Conservation (phyloP, 2,797 vertebrate genomes). For the Labroides dimidiatus region DNA sequence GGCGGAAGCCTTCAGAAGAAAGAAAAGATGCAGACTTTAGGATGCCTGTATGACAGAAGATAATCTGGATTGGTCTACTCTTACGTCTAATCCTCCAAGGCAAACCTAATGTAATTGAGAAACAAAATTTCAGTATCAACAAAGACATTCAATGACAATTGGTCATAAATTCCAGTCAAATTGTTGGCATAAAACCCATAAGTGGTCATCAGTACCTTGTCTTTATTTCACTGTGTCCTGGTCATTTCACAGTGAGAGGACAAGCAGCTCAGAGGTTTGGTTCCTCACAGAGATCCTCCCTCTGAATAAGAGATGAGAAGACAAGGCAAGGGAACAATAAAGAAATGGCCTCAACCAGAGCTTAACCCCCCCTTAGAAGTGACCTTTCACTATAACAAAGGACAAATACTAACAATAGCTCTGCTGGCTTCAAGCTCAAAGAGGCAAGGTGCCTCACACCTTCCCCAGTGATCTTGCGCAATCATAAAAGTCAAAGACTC, state of each 20-base stretch:
- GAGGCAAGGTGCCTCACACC: slow-evolving; percentile 66
- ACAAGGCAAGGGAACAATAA: slow-evolving; percentile 39
- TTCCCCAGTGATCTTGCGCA: slow-evolving; percentile 52
- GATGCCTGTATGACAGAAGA: slow-evolving; percentile 14
- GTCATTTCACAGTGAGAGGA: slow-evolving; percentile 7
- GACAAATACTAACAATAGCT: slow-evolving; percentile 66
- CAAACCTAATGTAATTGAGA: neutral
- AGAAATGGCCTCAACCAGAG: slow-evolving; percentile 23
- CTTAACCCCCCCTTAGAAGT: slow-evolving; percentile 60
- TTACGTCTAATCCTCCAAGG: neutral
- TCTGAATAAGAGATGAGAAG: slow-evolving; percentile 52
- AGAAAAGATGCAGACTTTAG: slow-evolving; percentile 5
- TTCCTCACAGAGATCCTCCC: slow-evolving; percentile 25
- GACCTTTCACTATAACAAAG: slow-evolving; percentile 51
- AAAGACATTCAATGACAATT: neutral
- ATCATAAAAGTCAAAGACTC: slow-evolving; percentile 56
- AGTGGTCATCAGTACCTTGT: slow-evolving; percentile 44
- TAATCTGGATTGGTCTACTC: neutral
- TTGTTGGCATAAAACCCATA: neutral
- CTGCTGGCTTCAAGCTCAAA: slow-evolving; percentile 64
- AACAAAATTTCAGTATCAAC: neutral
- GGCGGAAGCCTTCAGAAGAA: neutral
- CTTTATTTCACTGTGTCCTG: slow-evolving; percentile 14
- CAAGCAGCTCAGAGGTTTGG: slow-evolving; percentile 20
- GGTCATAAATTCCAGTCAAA: neutral